These are phyloP conservation scores for Ctenomys sociabilis DNA, from an alignment of 2,113 vertebrate species.

Conservation along the genomic window DNA sequence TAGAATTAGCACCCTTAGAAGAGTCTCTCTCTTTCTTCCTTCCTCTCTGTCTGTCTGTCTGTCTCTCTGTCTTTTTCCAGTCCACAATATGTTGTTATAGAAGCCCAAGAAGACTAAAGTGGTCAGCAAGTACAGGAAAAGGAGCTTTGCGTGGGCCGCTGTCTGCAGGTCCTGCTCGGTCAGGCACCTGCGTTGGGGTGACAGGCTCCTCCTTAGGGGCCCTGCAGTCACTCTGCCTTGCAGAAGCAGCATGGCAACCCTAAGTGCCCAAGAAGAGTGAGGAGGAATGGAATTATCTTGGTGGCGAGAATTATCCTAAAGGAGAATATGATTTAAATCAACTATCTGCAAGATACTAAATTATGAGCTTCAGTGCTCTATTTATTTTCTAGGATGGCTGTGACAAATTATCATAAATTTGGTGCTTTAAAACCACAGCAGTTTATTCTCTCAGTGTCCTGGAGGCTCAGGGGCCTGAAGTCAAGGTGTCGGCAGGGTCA, in stretches of 20 bases:
- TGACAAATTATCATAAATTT: too few relatives aligned
- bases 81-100: background rate
- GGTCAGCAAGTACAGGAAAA: background rate
- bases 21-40: background rate
- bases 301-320: constrained; percentile 21
- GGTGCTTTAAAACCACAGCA: background rate
- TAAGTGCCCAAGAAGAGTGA: background rate
- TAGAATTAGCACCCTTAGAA: background rate
- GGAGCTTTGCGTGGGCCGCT: background rate
- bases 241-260: background rate
- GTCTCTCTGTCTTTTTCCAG: background rate
- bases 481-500: background rate
- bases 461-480: background rate
- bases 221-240: background rate
- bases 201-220: background rate
- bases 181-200: background rate
- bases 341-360: background rate
- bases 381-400: background rate
- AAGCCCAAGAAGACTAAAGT: background rate
- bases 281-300: background rate
- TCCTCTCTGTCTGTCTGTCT: background rate
- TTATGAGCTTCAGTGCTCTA: background rate
- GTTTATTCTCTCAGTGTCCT: background rate
- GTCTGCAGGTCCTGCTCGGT: background rate
- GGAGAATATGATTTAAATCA: background rate